A percentile compares a stretch with the other conserved stretches of the same genome.
phyloP scores from a whole-genome alignment of 1,140 invertebrate species.

The Lordiphosa stackelbergi region DNA sequence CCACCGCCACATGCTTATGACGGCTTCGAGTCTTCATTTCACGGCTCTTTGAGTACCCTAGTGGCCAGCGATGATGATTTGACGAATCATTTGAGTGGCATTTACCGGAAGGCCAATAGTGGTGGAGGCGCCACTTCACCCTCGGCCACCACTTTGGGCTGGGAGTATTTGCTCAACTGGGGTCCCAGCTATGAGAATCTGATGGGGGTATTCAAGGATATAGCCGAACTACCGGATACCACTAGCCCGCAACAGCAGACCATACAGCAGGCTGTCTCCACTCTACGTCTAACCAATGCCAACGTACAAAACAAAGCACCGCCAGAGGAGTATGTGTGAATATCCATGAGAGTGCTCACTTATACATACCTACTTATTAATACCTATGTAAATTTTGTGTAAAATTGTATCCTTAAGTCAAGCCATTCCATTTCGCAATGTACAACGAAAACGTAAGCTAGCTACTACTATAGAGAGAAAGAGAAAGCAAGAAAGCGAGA shows the following conservation, averaged over 20 bases:
- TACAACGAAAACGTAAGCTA: constrained; percentile 51
- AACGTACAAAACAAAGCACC: constrained; percentile 80
- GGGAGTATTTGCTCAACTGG: constrained; percentile 97
- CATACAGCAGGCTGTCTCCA: constrained; percentile 77
- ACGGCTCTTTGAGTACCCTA: constrained; percentile 93
- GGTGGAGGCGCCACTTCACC: constrained; percentile 83
- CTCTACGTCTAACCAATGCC: constrained; percentile 81
- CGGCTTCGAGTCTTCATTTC: constrained; percentile 94
- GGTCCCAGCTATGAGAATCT: constrained; percentile 96
- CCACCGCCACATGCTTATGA: constrained; percentile 88
- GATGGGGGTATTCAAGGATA: constrained; percentile 97
- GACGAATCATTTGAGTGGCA: constrained; percentile 83
- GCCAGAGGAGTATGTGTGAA: constrained; percentile 88
- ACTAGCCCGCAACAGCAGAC: constrained; percentile 77
- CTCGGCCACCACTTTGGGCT: constrained; percentile 85
- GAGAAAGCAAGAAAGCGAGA: constrained; percentile 6
- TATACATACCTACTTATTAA: constrained; percentile 1
- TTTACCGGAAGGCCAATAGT: constrained; percentile 85
- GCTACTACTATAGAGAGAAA: constrained; percentile 2
- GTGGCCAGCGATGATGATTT: constrained; percentile 95
- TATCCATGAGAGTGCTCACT: constrained; percentile 22
- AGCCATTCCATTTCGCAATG: constrained; percentile 64
- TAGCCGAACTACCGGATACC: constrained; percentile 93
- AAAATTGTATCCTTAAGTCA: constrained; percentile 45
- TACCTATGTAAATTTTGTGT: constrained; percentile 47